Evolutionary conservation across 1,140 invertebrate species (phyloP).

Genomic region (Eciton burchellii): DNA sequence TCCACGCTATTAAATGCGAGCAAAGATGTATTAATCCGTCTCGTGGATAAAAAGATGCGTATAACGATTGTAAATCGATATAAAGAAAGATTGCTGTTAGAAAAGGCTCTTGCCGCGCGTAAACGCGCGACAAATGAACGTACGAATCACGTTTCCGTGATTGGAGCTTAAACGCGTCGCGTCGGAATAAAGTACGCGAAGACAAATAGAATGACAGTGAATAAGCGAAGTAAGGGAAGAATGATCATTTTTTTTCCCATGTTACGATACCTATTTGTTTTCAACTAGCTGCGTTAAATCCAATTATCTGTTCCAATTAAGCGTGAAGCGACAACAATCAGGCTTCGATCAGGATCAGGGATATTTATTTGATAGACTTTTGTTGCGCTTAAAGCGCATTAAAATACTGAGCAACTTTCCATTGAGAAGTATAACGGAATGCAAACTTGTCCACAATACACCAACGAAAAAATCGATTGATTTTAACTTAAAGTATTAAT

Average conservation of each 20-base stretch:
- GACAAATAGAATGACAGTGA: not conserved
- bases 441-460: not conserved
- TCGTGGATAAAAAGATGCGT: not conserved
- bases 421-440: not conserved
- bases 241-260: not conserved
- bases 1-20: too few relatives aligned
- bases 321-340: not conserved
- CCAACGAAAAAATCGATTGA: not conserved
- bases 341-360: not conserved
- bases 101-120: not conserved
- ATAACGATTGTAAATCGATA: not conserved
- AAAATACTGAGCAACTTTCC: too few relatives aligned
- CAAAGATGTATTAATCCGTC: not conserved
- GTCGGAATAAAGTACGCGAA: not conserved
- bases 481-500: not conserved
- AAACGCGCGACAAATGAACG: not conserved
- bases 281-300: not conserved
- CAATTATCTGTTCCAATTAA: constrained; percentile 27
- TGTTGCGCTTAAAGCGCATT: too few relatives aligned
- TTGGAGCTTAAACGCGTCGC: constrained; percentile 13
- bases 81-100: constrained; percentile 7
- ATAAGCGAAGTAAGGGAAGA: not conserved
- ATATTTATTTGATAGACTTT: constrained; percentile 3
- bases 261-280: constrained; percentile 1
- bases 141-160: not conserved